Conservation (phyloP, 2,797 vertebrate genomes). For the Ptychobarbus kaznakovi region DNA sequence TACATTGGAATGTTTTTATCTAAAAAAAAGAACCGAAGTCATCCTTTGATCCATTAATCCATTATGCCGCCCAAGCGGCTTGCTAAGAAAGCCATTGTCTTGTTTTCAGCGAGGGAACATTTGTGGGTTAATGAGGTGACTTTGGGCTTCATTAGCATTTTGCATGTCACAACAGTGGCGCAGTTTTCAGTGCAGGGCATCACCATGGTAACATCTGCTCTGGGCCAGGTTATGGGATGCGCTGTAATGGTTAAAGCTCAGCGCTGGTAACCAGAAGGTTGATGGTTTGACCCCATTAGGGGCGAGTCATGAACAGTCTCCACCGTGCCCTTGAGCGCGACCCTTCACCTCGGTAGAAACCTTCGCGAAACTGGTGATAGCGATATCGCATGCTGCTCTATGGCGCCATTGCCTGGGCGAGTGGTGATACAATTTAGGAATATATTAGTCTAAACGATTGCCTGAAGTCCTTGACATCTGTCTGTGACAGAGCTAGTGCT, state of each 20-base stretch:
- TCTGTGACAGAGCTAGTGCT: neutral
- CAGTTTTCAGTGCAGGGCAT: constrained; percentile 33
- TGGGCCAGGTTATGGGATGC: constrained; percentile 15
- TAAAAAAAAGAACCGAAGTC: neutral
- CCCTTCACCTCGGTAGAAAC: neutral
- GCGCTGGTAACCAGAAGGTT: neutral
- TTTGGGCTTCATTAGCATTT: constrained; percentile 45
- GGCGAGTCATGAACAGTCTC: neutral
- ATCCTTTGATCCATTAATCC: neutral
- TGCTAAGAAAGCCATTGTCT: neutral
- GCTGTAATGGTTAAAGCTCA: neutral
- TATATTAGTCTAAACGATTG: neutral
- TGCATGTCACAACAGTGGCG: constrained; percentile 26
- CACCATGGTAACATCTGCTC: constrained; percentile 39
- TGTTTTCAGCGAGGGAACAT: constrained; percentile 20
- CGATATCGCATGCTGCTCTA: neutral
- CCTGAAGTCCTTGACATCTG: constrained; percentile 2
- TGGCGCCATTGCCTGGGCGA: neutral
- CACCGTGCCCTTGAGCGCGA: neutral
- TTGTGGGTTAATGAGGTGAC: constrained; percentile 46
- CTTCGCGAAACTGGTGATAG: neutral
- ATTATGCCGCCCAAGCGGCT: neutral
- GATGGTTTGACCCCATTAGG: constrained; percentile 14
- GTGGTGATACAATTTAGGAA: neutral
- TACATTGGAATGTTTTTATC: neutral